Percentiles rank a stretch among this genome's conserved stretches.
phyloP scores from a whole-genome alignment of 2,113 vertebrate species.

The Rhinopithecus roxellana region DNA sequence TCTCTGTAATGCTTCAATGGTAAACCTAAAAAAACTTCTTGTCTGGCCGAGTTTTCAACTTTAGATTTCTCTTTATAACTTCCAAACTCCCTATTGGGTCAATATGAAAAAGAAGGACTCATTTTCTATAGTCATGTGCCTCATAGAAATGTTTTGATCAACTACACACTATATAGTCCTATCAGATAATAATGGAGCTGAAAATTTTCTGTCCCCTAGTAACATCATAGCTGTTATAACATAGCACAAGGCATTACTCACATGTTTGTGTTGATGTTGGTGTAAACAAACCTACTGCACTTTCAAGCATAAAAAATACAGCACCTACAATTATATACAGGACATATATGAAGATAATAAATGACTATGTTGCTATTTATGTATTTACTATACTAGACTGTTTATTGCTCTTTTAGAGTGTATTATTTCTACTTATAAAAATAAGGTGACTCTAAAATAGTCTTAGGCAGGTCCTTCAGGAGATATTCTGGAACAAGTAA shows the following conservation, averaged over 20 bases:
- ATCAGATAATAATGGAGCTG: not conserved
- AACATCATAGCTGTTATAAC: not conserved
- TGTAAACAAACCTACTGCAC: not conserved
- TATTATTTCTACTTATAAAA: not conserved
- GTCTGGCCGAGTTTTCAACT: not conserved
- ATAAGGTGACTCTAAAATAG: not conserved
- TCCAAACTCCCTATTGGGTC: not conserved
- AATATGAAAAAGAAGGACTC: not conserved
- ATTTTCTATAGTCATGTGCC: not conserved
- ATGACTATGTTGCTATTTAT: not conserved
- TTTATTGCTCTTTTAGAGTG: not conserved
- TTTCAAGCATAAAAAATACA: not conserved
- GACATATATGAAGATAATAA: not conserved
- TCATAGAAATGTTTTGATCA: not conserved
- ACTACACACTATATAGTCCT: not conserved
- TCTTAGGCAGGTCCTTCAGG: not conserved
- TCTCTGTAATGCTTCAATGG: not conserved
- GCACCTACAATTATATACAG: not conserved
- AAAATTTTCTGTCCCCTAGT: not conserved
- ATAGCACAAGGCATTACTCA: not conserved
- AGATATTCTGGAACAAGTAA: not conserved
- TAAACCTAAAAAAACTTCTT: not conserved
- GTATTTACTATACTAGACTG: not conserved
- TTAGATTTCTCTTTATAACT: not conserved
- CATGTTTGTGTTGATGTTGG: not conserved